Base-by-base conservation (phyloP, 1,140 invertebrate genomes). In the Stegodyphus mimosarum region DNA sequence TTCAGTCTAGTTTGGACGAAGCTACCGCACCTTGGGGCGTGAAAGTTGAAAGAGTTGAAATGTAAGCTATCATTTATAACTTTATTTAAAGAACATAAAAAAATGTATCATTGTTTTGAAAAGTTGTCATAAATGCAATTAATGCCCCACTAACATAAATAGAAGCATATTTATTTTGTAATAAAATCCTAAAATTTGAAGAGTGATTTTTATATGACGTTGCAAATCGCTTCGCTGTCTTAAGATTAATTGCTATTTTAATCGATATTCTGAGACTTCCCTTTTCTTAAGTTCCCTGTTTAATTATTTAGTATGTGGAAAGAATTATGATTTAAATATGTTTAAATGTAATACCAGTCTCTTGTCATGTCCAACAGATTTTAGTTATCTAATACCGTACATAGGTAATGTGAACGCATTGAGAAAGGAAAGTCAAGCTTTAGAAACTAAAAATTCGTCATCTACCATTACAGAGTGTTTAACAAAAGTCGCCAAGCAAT, bases 1-100 rank as follows among this genome's bases (percentile, higher is more conserved):
- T 90, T 87, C 88, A 90, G 88, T 86, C 88, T 52, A 88, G 88
- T 74, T 88, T 94, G 51, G 92, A 93, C 88, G 92, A 93, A 87
- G 92, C 92, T 7, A 93, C 93, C 13, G 93, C 93, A 88, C 91
- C 91, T 50, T 94, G 93, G 93, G 93, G 93, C 5, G 92, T 94
- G 15, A 93, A 93, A 88, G 93, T 94, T 6, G 93, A 94, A 88
- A 88, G 93, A 75, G 93, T 93, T 53, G 93, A 94, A 90, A 91
- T 93, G 90, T 92, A 88, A 91, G 89, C 81, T 64, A 6, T 15
- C 55, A 2, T 9, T 60, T 60, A 60, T 33, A 33, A 33, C 33
- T 33, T 33, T 33, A 1, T 33, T 33, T 33, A 1, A 33, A 33
- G 33, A 33, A 33, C 33, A 33, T 33, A 2, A 72, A 72, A 48